Conservation (phyloP, 2,797 vertebrate genomes). For the Cygnus olor region DNA sequence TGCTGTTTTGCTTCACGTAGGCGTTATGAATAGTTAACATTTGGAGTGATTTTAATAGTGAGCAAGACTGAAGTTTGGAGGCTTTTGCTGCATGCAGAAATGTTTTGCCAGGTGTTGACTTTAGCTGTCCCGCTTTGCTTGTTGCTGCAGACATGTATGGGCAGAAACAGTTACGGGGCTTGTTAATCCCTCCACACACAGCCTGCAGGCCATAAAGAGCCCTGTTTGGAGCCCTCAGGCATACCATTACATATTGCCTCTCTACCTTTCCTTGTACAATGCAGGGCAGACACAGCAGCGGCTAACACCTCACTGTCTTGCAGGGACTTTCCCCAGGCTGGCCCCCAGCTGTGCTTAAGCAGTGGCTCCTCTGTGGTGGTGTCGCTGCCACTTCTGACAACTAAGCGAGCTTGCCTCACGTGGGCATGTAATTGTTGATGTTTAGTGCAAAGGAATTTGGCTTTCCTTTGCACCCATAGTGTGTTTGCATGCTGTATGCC, state of each 20-base stretch:
- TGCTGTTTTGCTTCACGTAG: conserved; percentile 44
- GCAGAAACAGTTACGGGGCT: conserved; percentile 12
- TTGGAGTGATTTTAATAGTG: conserved; percentile 42
- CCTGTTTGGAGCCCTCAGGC: neutral
- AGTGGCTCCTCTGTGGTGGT: neutral
- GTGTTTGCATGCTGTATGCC: neutral
- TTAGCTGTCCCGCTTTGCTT: conserved; percentile 19
- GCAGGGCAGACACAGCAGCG: fast-evolving
- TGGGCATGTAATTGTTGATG: neutral
- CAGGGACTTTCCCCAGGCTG: neutral
- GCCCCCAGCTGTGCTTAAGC: neutral
- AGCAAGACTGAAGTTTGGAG: conserved; percentile 27
- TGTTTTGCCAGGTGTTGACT: conserved; percentile 51
- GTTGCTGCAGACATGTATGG: conserved; percentile 6
- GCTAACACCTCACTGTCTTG: neutral
- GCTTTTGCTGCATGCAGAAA: conserved; percentile 22
- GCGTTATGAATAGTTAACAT: conserved; percentile 61
- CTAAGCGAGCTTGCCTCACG: neutral
- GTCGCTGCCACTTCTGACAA: neutral
- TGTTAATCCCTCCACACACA: neutral
- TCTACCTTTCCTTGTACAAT: neutral
- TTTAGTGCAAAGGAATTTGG: neutral
- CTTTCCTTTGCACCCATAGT: neutral
- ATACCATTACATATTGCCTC: neutral
- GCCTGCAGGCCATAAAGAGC: neutral